Conservation (phyloP, 2,888 invertebrate species). For the Oxycera nigricornis region DNA sequence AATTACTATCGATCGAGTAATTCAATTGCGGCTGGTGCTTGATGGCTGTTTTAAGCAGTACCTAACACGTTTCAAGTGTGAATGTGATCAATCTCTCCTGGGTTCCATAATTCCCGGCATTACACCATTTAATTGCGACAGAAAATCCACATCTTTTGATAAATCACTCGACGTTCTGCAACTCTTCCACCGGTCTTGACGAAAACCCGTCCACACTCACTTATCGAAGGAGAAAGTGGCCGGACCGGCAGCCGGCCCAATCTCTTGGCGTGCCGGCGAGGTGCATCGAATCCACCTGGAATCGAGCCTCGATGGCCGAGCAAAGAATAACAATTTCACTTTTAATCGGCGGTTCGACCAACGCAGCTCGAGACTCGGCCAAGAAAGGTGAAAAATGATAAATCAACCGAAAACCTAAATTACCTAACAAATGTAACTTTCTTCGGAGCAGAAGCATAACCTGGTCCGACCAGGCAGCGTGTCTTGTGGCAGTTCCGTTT, state of each 20-base stretch:
- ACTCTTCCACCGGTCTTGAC: background rate
- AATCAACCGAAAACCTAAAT: constrained; percentile 15
- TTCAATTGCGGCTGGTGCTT: too few relatives aligned
- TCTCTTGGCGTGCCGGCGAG: background rate
- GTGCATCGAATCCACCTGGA: background rate
- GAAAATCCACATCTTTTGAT: background rate
- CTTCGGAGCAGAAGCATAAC: background rate
- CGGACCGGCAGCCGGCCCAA: background rate
- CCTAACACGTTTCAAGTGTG: too few relatives aligned
- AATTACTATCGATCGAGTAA: too few relatives aligned
- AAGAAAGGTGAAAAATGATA: constrained; percentile 16
- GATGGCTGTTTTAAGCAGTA: too few relatives aligned
- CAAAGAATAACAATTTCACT: constrained; percentile 17
- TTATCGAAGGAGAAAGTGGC: constrained; percentile 3
- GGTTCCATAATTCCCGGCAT: too few relatives aligned
- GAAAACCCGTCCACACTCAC: background rate
- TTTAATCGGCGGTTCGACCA: background rate
- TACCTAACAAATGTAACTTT: constrained; percentile 35
- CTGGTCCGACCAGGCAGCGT: background rate
- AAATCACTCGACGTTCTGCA: background rate
- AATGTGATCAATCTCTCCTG: too few relatives aligned
- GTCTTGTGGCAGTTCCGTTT: constrained; percentile 1
- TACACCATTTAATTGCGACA: too few relatives aligned
- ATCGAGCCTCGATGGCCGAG: background rate
- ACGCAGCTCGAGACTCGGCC: background rate